Evolutionary conservation across 2,888 invertebrate genomes (phyloP).

Genomic region (Galerucella pusilla): DNA sequence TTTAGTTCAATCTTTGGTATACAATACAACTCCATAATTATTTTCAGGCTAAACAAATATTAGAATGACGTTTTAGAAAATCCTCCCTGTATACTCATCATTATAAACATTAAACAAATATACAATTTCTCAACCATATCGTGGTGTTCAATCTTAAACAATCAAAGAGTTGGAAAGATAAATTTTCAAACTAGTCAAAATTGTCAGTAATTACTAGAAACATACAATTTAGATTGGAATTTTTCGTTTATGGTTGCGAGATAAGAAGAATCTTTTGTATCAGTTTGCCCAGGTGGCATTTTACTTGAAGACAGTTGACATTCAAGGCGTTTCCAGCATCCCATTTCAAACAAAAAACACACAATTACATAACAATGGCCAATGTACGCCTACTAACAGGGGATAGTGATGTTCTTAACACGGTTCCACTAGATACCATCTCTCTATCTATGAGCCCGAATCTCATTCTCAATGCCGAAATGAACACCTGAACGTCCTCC

Average conservation of each 20-base stretch:
- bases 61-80: too few species aligned
- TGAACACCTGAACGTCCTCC: constrained; percentile 55
- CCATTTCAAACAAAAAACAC: constrained; percentile 65
- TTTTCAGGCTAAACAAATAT: too few species aligned
- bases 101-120: not conserved
- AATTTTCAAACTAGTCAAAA: constrained; percentile 8
- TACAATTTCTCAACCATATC: not conserved
- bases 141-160: not conserved
- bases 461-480: constrained; percentile 57
- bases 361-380: constrained; percentile 66
- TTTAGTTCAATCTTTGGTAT: too few species aligned
- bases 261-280: constrained; percentile 48
- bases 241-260: constrained; percentile 49
- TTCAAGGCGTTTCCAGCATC: constrained; percentile 64
- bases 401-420: constrained; percentile 64
- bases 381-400: constrained; percentile 66
- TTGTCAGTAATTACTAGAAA: constrained; percentile 33
- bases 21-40: too few species aligned
- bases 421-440: constrained; percentile 57
- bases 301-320: constrained; percentile 64
- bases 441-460: constrained; percentile 54
- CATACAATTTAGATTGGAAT: constrained; percentile 49
- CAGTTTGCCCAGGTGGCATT: constrained; percentile 61
- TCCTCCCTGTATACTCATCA: not conserved
- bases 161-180: not conserved